Base-by-base conservation (phyloP, 2,797 vertebrate genomes). In the Siniperca undulata region DNA sequence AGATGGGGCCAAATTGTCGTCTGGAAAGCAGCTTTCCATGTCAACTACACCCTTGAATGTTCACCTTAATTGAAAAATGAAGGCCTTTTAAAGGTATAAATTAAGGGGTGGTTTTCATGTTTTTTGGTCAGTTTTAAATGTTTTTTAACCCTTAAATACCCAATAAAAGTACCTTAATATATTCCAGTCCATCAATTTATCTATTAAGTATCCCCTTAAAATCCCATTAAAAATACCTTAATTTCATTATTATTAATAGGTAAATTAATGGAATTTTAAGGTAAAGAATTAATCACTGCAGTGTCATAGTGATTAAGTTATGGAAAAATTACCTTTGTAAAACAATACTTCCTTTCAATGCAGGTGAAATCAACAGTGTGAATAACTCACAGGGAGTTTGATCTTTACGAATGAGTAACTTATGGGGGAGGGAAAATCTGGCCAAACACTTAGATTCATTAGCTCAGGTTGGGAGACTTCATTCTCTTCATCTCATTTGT, bases 391-490 rank as follows among this genome's bases (percentile, higher is more conserved):
- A 52, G 8, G 42, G 10, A 69, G 7, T 36, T 78, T 82, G 27
- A 77, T 7, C 64, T 78, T 77, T 9, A 60, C 14, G 27, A 81
- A 89, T 85, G 53, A 72, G 5, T 88, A 65, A 91, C 83, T 70
- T 24, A 20, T 0, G 40, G 66, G 42, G 78, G 58, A 24, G 13
- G 59, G 59, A 13, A 59, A 0, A 53, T 36, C n/a, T 27, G 40
- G 17, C 61, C 19, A 70, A 44, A 70, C 0, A 0, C 11, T 11
- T n/a, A 27, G 1, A 53, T 16, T 61, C 44, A 77, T 59, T 30
- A 52, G n/a, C 67, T 69, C 8, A 0, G 16, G 1, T 0, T 0
- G 0, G 0, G 12, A 64, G 2, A 20, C 0, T 68, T 34, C 36
- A 30, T 0, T 36, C 56, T 42, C 0, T n/a, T 56, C 1, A 1